Evolutionary conservation across 2,888 invertebrate genomes (phyloP).

Genomic region (Philonicus albiceps): DNA sequence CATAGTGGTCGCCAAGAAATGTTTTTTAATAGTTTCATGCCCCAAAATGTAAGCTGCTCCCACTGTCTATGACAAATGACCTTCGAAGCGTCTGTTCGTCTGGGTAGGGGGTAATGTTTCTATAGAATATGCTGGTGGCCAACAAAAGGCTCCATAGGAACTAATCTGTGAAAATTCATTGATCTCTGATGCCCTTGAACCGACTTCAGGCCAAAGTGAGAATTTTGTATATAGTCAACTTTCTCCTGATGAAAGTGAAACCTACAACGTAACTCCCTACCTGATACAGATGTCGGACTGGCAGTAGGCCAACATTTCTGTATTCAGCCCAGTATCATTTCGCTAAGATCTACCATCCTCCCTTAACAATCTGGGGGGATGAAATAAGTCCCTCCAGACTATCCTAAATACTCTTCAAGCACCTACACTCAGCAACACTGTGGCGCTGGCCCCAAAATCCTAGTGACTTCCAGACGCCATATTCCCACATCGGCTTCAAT

Average conservation of each 20-base stretch:
- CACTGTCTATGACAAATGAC: conserved; percentile 12
- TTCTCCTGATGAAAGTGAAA: conserved; percentile 33
- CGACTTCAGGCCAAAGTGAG: background rate
- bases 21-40: background rate
- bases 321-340: background rate
- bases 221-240: conserved; percentile 7
- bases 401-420: background rate
- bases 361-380: background rate
- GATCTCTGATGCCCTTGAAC: conserved; percentile 11
- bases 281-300: conserved; percentile 5
- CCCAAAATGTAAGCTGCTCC: conserved; percentile 6
- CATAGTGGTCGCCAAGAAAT: background rate
- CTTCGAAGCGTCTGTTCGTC: background rate
- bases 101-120: background rate
- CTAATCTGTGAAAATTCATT: conserved; percentile 8
- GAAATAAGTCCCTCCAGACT: background rate
- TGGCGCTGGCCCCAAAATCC: background rate
- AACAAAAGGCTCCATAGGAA: background rate
- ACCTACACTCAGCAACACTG: background rate
- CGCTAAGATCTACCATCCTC: background rate
- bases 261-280: background rate
- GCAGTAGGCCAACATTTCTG: conserved; percentile 24
- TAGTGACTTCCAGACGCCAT: background rate
- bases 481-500: background rate
- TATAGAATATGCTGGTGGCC: background rate